These are phyloP conservation scores for Philereme vetulata DNA, from an alignment of 2,888 invertebrate species.

Conservation along the genomic window DNA sequence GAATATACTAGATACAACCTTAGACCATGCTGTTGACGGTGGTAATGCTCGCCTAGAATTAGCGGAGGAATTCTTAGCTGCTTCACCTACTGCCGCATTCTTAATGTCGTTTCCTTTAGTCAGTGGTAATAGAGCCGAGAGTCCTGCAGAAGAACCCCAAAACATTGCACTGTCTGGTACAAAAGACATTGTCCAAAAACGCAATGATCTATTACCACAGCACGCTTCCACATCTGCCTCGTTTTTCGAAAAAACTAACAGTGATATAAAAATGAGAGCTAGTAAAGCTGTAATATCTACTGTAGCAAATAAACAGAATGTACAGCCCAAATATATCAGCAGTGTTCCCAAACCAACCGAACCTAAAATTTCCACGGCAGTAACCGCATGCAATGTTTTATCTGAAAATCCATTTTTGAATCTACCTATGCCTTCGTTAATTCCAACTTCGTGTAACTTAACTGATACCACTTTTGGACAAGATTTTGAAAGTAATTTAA, in stretches of 20 bases:
- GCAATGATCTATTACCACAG: constrained; percentile 52
- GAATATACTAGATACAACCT: constrained; percentile 65
- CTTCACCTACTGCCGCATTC: constrained; percentile 90
- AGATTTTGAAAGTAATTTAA: constrained; percentile 73
- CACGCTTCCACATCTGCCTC: constrained; percentile 35
- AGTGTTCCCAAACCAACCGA: constrained; percentile 50
- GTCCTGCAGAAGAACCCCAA: constrained; percentile 71
- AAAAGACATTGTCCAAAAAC: constrained; percentile 52
- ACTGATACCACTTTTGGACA: constrained; percentile 64
- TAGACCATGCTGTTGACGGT: constrained; percentile 73
- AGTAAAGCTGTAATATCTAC: constrained; percentile 40
- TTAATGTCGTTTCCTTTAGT: constrained; percentile 90
- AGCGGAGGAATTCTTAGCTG: constrained; percentile 79
- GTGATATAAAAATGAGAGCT: constrained; percentile 45
- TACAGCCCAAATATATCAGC: constrained; percentile 56
- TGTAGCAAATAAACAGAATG: constrained; percentile 51
- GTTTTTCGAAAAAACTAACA: constrained; percentile 61
- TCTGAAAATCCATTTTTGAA: constrained; percentile 74
- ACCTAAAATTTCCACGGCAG: constrained; percentile 50
- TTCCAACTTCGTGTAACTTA: constrained; percentile 61
- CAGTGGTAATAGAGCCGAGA: constrained; percentile 81
- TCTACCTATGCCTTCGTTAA: constrained; percentile 66
- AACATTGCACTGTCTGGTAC: constrained; percentile 43
- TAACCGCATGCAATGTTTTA: constrained; percentile 47
- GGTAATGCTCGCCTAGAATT: constrained; percentile 84